phyloP scores from a whole-genome alignment of 1,140 invertebrate genomes.

The Probaryconus sp. region DNA sequence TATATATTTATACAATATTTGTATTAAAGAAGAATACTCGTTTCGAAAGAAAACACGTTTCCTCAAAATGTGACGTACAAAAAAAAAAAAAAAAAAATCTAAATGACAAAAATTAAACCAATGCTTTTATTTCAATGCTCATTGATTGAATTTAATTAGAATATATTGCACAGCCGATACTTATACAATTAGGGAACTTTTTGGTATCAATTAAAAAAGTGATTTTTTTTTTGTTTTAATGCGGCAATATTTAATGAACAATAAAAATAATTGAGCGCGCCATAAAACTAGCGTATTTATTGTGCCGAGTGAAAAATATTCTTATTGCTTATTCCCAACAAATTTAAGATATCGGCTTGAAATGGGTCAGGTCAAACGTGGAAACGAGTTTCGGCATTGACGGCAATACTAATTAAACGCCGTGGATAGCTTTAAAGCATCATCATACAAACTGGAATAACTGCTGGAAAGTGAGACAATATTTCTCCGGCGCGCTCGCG shows the following conservation, averaged over 20 bases:
- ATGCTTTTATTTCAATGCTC: too few relatives aligned
- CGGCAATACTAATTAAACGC: constrained; percentile 54
- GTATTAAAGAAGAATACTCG: too few relatives aligned
- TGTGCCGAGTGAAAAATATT: constrained; percentile 11
- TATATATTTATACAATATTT: too few relatives aligned
- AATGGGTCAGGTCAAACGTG: constrained; percentile 59
- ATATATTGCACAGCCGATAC: too few relatives aligned
- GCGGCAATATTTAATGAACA: constrained; percentile 30
- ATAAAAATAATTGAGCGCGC: constrained; percentile 19
- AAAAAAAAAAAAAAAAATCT: too few relatives aligned
- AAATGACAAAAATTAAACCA: too few relatives aligned
- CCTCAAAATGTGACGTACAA: too few relatives aligned
- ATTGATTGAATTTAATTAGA: too few relatives aligned
- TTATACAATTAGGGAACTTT: too few relatives aligned
- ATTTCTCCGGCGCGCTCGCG: constrained; percentile 27
- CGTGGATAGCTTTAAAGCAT: constrained; percentile 48
- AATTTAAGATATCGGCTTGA: constrained; percentile 32
- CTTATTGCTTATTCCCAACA: constrained; percentile 23
- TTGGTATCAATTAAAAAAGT: too few relatives aligned
- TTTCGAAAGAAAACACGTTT: too few relatives aligned
- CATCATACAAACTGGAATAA: constrained; percentile 52
- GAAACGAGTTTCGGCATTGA: constrained; percentile 52
- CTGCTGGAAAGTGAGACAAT: constrained; percentile 57
- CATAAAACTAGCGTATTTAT: constrained; percentile 40
- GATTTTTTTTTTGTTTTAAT: too few relatives aligned